Evolutionary conservation across 2,113 vertebrate genomes (phyloP), one percentile per base, ranked within the genome.

Genomic region (Alexandromys fortis): DNA sequence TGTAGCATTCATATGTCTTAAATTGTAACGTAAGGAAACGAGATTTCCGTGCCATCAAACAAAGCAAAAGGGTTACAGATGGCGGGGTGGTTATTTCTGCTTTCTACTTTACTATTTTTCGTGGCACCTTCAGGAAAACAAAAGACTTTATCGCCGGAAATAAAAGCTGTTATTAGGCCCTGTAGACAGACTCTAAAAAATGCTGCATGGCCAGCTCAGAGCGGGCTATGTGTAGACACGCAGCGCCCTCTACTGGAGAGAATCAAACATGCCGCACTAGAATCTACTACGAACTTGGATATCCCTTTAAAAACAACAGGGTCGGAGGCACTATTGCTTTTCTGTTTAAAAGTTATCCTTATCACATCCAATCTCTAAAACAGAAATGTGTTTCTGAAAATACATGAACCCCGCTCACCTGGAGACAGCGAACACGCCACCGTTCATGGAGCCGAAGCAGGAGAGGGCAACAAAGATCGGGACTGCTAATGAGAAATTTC

Each of bases 401-500:
- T 75, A 86, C 12, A 49, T 94, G 96, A 79, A 97, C 86, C 86
- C 72, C 68, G 61, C 98, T 98, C 85, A 99, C 99, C 99, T 99
- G 92, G 99, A 99, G 89, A 99, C 98, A 0, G 99, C 99, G 97
- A 99, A 99, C 86, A 99, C 22, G 4, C 98, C 96, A 0, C 99
- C 99, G 21, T 99, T 99, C 99, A 99, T 99, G 67, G 99, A 99
- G 7, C 99, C 99, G 68, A 99, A 99, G 97, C 99, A 99, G 92
- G 99, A 99, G 92, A 99, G 98, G 49, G 99, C 99, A 88, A 99
- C 99, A 95, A 99, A 99, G 92, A 99, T 97, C 0, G 99, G 99
- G 4, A 99, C 99, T 0, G 98, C 99, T 42, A 99, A 87, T 3
- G 99, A 99, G 96, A 99, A 99, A 49, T 98, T 99, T 90, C 99